A percentile compares a stretch with the other conserved stretches of the same genome.
These are phyloP conservation scores for Ceraclea dissimilis DNA, from an alignment of 2,888 invertebrate genomes.

Conservation along the genomic window DNA sequence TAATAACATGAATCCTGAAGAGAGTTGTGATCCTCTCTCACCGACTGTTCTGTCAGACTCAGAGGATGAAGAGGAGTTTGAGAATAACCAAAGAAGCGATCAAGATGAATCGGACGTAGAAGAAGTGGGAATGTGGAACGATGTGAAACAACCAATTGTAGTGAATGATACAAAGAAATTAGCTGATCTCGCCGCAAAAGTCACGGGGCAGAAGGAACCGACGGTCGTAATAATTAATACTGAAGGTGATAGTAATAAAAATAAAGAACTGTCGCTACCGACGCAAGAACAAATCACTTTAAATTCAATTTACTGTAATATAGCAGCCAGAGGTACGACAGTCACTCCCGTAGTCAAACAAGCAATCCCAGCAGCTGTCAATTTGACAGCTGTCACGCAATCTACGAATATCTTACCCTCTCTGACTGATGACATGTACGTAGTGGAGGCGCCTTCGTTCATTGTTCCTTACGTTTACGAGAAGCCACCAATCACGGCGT, in stretches of 20 bases:
- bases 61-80: conserved; percentile 23
- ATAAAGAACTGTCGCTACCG: neutral
- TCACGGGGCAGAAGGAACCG: conserved; percentile 57
- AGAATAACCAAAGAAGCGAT: conserved; percentile 38
- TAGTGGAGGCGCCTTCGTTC: conserved; percentile 87
- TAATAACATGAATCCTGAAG: no score
- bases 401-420: conserved; percentile 60
- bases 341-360: conserved; percentile 36
- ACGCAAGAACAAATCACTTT: conserved; percentile 27
- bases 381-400: conserved; percentile 34
- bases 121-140: conserved; percentile 50
- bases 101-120: conserved; percentile 57
- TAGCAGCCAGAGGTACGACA: conserved; percentile 39
- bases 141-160: conserved; percentile 43
- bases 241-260: conserved; percentile 42
- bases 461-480: conserved; percentile 92
- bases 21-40: neutral
- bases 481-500: conserved; percentile 73
- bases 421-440: conserved; percentile 86
- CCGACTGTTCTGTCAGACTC: neutral
- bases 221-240: conserved; percentile 74
- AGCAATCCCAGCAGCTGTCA: conserved; percentile 32
- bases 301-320: conserved; percentile 55
- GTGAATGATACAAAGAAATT: conserved; percentile 65
- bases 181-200: conserved; percentile 55